Base-by-base conservation (phyloP, 2,888 invertebrate species). In the Drosophila stalkeri region DNA sequence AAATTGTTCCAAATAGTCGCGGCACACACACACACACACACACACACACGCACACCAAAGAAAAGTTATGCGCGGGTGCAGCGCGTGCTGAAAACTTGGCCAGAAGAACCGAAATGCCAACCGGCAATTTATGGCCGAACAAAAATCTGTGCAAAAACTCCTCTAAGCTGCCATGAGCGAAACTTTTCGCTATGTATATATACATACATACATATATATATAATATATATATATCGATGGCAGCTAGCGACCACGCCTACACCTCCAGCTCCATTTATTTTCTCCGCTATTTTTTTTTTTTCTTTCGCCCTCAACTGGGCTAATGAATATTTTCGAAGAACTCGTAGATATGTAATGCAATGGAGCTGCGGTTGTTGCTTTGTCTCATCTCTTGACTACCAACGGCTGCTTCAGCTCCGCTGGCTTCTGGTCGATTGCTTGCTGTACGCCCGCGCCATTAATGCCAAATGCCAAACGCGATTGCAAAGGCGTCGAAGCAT, bases 401-500 rank as follows among this genome's bases (percentile, higher is more conserved):
- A 6, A 1, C 41, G 14, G 4, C 55, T 2, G n/a, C 64, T 66
- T 47, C 60, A 54, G 43, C 49, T 52, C 47, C 46, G 9, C 1
- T 31, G n/a, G 18, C 43, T 52, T 63, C 33, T 63, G 75, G 61
- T 64, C 75, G 67, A 79, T 72, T 75, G 78, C 64, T 31, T 59
- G 59, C 76, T 54, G 56, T 75, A 72, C 71, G 69, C 80, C 79
- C 79, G 74, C 60, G 62, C 75, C 75, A 80, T 87, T 85, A 87
- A 78, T 83, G 83, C 79, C 81, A 81, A 86, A 85, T 71, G 70
- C 70, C 86, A 86, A 85, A 83, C 78, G 86, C 83, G 74, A 85
- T 85, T 88, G 86, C 81, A 74, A 82, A 88, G 89, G 85, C 85
- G 85, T 85, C 83, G 86, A 85, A 86, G 85, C 88, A 81, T 83